Evolutionary conservation across 2,888 invertebrate species (phyloP), one percentile per base, ranked within the genome.

Genomic region (Rhimphoctona megacephalus): DNA sequence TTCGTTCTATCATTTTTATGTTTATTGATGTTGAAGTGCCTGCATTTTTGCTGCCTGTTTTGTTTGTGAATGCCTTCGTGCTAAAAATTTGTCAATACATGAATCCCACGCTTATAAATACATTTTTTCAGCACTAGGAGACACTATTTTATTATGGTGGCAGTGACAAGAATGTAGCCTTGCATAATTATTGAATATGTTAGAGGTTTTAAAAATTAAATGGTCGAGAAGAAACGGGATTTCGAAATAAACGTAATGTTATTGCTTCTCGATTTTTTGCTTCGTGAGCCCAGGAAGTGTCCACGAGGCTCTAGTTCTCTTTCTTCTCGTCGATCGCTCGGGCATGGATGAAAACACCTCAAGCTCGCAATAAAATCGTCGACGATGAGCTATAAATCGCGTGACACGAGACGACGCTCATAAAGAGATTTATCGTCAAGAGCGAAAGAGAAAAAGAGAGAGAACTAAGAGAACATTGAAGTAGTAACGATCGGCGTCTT

Each of bases 351-450:
- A 89, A 90, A 52, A 74, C 79, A 57, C 52, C 77, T 78, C 77
- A 81, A 80, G 69, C 80, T 83, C 64, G 92, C 91, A 92, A 92
- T 93, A 93, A 93, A 93, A 93, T 93, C 91, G 92, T 91, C 91
- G 92, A 91, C 92, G 91, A 86, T 86, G 86, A 92, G 91, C 91
- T 90, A 92, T 92, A 92, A 93, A 93, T 92, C 92, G 86, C 92
- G 92, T 91, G 92, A 93, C 92, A 89, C 77, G 81, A 83, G 78
- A 86, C 91, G 89, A 90, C 89, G 90, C 91, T 92, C 93, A 92
- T 93, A 92, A 93, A 93, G 90, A 91, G 92, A 92, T 93, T 92
- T 93, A 93, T 91, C 90, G 91, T 89, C 90, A 90, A 89, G 89
- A 90, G 61, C 25, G 30, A 61, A 30, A 61, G 61, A 61, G 61